Percentiles rank a stretch among this genome's conserved stretches.
Conservation (phyloP, 2,113 vertebrate species). For the Puma concolor region DNA sequence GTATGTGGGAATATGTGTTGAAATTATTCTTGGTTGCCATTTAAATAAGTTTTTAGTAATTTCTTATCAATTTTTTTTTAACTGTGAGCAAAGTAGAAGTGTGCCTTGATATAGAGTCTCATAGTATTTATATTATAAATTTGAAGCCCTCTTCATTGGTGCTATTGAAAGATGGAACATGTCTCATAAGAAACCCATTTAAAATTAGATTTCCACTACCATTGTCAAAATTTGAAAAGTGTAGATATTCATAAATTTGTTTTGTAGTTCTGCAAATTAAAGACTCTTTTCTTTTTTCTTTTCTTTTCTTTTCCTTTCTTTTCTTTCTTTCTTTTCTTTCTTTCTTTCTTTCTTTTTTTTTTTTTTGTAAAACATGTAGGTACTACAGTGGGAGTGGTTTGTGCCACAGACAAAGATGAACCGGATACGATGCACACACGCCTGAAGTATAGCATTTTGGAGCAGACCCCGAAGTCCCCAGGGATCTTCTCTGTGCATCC, state of each 20-base stretch:
- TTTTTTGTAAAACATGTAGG: conserved; percentile 81
- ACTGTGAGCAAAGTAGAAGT: background rate
- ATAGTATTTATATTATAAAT: background rate
- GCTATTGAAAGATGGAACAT: background rate
- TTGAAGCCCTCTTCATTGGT: background rate
- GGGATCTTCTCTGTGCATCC: conserved; percentile 85
- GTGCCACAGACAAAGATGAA: conserved; percentile 90
- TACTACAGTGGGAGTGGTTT: conserved; percentile 86
- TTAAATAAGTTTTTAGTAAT: background rate
- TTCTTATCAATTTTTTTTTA: background rate
- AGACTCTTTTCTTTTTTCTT: background rate
- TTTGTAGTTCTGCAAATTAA: background rate
- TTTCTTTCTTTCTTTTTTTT: background rate
- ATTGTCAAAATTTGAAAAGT: background rate
- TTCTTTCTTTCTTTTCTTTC: background rate
- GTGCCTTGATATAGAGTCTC: background rate
- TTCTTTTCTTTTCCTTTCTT: background rate
- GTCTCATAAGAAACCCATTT: background rate
- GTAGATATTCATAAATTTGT: background rate
- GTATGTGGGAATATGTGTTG: background rate
- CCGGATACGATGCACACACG: conserved; percentile 82
- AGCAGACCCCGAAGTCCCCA: conserved; percentile 67
- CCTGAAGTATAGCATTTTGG: conserved; percentile 88
- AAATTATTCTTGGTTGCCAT: background rate
- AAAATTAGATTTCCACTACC: background rate